Conservation (phyloP, 2,113 vertebrate genomes). For the Dissostichus mawsoni region DNA sequence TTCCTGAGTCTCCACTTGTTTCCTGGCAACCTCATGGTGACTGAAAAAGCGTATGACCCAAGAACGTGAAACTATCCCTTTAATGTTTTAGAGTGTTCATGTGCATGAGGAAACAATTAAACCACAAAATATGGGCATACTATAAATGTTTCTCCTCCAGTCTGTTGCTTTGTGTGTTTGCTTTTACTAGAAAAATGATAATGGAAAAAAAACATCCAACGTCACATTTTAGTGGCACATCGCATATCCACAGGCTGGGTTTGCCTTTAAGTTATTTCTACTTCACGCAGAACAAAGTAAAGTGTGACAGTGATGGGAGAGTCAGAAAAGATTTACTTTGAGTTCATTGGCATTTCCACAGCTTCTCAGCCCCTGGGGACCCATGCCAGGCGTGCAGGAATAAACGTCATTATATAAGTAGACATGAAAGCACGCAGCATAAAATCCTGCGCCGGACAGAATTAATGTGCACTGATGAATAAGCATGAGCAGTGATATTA, state of each 20-base stretch:
- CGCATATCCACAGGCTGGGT: neutral
- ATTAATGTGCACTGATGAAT: slow-evolving; percentile 62
- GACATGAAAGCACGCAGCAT: slow-evolving; percentile 42
- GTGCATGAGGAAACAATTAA: neutral
- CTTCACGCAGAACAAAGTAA: slow-evolving; percentile 10
- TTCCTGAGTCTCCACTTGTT: neutral
- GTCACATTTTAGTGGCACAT: neutral
- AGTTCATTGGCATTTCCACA: slow-evolving; percentile 47
- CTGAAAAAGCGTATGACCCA: neutral
- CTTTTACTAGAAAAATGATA: neutral
- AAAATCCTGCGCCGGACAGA: slow-evolving; percentile 44
- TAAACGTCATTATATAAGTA: slow-evolving; percentile 51
- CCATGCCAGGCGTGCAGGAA: slow-evolving; percentile 42
- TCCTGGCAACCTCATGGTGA: neutral
- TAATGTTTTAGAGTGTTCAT: neutral
- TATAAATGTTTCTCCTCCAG: neutral
- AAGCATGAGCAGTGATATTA: slow-evolving; percentile 57
- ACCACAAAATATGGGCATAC: neutral
- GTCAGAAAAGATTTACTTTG: slow-evolving; percentile 34
- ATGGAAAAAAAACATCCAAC: neutral
- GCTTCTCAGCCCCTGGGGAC: slow-evolving; percentile 26
- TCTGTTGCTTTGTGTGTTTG: neutral
- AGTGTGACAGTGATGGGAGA: slow-evolving; percentile 19
- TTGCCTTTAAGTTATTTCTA: neutral
- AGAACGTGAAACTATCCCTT: neutral